phyloP scores from a whole-genome alignment of 2,113 vertebrate genomes.

The Madoqua kirkii region DNA sequence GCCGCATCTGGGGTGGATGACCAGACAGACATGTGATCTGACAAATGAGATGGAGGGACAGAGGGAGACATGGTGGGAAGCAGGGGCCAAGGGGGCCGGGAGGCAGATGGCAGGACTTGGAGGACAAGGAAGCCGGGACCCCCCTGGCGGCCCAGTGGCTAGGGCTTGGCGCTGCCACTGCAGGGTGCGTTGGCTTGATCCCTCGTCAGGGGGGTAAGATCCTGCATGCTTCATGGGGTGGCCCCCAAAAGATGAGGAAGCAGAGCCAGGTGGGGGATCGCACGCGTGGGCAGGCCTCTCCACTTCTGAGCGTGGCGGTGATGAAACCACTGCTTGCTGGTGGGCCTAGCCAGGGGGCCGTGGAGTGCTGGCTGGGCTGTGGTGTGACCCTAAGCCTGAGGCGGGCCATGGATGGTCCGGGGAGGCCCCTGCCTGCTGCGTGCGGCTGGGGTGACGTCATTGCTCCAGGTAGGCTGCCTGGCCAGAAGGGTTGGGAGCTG shows the following conservation, averaged over 20 bases:
- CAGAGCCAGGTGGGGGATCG: neutral
- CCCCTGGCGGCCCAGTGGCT: neutral
- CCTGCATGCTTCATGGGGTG: neutral
- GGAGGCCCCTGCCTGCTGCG: rapidly evolving
- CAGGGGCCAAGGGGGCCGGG: neutral
- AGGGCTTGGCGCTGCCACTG: neutral
- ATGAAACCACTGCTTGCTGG: neutral
- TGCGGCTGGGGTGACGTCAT: rapidly evolving
- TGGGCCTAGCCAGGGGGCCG: too few relatives aligned
- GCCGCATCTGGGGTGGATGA: neutral
- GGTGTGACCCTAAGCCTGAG: neutral
- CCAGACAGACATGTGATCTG: neutral
- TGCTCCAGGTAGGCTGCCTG: rapidly evolving
- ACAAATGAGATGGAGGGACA: neutral
- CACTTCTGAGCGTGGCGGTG: rapidly evolving
- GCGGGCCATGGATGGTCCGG: rapidly evolving
- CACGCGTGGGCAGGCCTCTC: neutral
- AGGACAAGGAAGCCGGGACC: neutral
- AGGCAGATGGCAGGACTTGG: neutral
- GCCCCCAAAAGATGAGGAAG: neutral
- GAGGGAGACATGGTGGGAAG: neutral
- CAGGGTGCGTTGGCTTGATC: rapidly evolving
- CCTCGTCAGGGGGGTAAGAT: neutral
- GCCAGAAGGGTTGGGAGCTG: neutral
- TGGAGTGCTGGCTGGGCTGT: neutral